These are phyloP conservation scores for Nymphalis c-album DNA, from an alignment of 2,888 invertebrate genomes.

Conservation along the genomic window DNA sequence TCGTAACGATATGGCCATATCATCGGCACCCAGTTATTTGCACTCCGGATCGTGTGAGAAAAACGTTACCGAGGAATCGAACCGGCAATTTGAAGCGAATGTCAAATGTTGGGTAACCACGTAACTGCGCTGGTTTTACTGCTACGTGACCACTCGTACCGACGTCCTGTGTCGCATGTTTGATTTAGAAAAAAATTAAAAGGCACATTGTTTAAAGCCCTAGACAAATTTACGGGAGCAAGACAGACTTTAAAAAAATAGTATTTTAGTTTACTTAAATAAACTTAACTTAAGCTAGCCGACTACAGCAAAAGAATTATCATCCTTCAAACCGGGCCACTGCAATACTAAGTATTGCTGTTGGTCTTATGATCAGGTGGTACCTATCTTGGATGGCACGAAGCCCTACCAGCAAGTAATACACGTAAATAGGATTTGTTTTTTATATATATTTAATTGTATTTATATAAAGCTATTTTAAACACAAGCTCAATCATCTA, in stretches of 20 bases:
- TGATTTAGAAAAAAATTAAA: constrained; percentile 40
- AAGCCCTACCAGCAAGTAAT: too few species aligned
- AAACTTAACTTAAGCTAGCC: too few species aligned
- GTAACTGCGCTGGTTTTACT: constrained; percentile 38
- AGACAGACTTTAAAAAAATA: too few species aligned
- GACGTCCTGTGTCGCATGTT: constrained; percentile 52
- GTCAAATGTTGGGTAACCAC: constrained; percentile 72
- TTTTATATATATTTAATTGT: neutral
- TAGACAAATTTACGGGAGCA: too few species aligned
- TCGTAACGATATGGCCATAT: constrained; percentile 72
- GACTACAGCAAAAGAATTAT: too few species aligned
- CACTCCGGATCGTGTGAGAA: constrained; percentile 78
- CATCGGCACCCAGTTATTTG: constrained; percentile 78
- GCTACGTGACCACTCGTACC: constrained; percentile 34
- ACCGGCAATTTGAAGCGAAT: constrained; percentile 73
- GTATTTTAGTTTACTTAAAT: too few species aligned
- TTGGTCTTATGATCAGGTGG: too few species aligned
- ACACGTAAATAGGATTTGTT: neutral
- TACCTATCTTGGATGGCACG: too few species aligned
- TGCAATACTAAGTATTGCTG: too few species aligned
- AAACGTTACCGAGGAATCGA: constrained; percentile 67
- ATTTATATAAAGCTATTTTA: constrained; percentile 11
- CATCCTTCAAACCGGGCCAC: too few species aligned
- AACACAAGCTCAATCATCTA: constrained; percentile 16
- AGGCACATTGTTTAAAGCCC: too few species aligned